Base-by-base conservation (phyloP, 2,888 invertebrate genomes). In the Cataglyphis rosenhaueri region DNA sequence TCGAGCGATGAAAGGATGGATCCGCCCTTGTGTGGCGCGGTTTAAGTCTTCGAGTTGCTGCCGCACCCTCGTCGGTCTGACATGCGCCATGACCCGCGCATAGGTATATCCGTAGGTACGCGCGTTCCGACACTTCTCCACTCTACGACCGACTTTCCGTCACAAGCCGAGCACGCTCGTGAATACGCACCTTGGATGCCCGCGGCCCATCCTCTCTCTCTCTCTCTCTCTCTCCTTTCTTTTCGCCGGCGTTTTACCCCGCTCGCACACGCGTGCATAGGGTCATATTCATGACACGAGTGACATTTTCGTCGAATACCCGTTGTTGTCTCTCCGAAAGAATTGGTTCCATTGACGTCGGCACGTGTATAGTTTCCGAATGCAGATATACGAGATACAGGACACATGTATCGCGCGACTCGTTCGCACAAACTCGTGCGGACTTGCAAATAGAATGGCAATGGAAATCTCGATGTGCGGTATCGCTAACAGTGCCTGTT, bases 1-100 rank as follows among this genome's bases (percentile, higher is more conserved):
- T 86, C 83, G 85, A 83, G 84, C 70, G 82, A 78, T 75, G 82
- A 85, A 82, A 86, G 82, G 82, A 86, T 70, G 87, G 89, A 88
- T 88, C 87, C 89, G 86, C 84, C 89, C 88, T n/a, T 41, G 55
- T 86, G 88, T 64, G 52, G n/a, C 86, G 84, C 85, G 85, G 84
- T 85, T 86, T 83, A 86, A 52, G 87, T 86, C 83, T 82, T 89
- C 76, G 85, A 85, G 87, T 85, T 85, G 86, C 88, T 92, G 93
- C 93, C 93, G 93, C 93, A 93, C 93, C 93, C 93, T 92, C 91
- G 89, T 86, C 74, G 83, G 88, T 78, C 88, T 92, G 93, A 91
- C 93, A 93, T 93, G 93, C 93, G 93, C 92, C 92, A 92, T 93
- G 93, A 93, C 92, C 92, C 91, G 90, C 86, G 87, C 88, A 89